Conservation (phyloP, 2,888 invertebrate species). For the Ophion costatus region DNA sequence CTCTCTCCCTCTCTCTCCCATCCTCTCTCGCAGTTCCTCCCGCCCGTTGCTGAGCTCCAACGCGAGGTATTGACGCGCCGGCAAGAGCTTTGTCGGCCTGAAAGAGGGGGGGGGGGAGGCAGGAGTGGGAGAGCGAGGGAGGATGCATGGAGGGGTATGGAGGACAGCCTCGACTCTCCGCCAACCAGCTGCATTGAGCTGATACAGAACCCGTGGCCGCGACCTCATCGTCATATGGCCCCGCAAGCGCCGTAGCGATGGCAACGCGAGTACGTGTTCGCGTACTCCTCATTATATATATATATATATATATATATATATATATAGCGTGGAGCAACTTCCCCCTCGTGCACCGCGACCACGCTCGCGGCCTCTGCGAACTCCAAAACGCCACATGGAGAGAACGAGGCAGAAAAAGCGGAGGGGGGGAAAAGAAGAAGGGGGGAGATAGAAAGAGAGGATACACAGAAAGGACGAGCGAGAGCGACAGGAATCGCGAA, state of each 20-base stretch:
- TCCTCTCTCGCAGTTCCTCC: conserved; percentile 37
- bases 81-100: not conserved
- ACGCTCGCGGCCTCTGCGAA: conserved; percentile 36
- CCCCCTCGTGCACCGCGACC: conserved; percentile 38
- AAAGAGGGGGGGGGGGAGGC: conserved; percentile 25
- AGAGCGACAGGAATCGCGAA: conserved; percentile 33
- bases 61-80: conserved; percentile 79
- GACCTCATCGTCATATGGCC: conserved; percentile 52
- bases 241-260: conserved; percentile 80
- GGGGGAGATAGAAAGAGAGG: not conserved
- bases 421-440: conserved; percentile 1
- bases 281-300: conserved; percentile 26
- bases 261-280: conserved; percentile 75
- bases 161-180: conserved; percentile 65
- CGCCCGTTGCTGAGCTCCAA: conserved; percentile 66
- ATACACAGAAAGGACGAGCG: conserved; percentile 1
- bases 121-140: conserved; percentile 2
- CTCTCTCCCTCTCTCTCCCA: conserved; percentile 43
- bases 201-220: conserved; percentile 73
- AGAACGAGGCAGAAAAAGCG: conserved; percentile 43
- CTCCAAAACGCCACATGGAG: conserved; percentile 45
- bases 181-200: conserved; percentile 81
- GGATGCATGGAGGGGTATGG: conserved; percentile 27
- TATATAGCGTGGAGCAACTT: conserved; percentile 41
- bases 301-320: not conserved